Evolutionary conservation across 2,888 invertebrate species (phyloP).

Genomic region (Stegana nigrithorax): DNA sequence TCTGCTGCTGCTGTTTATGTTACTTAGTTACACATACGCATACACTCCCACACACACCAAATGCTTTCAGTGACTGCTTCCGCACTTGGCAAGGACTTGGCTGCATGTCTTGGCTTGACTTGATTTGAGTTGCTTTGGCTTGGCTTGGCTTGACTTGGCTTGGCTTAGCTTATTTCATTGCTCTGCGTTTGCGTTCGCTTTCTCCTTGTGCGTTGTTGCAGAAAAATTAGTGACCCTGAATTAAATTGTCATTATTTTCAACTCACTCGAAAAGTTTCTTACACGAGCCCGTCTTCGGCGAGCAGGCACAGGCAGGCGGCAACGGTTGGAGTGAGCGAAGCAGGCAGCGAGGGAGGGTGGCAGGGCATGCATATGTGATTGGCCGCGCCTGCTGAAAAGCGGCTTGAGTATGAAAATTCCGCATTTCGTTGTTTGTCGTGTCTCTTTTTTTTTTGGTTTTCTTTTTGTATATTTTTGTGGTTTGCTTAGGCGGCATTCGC

Average conservation of each 20-base stretch:
- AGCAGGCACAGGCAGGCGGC: conserved; percentile 12
- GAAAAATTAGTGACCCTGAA: conserved; percentile 65
- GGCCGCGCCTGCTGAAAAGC: conserved; percentile 31
- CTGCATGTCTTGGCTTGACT: too few species aligned
- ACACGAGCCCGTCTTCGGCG: conserved; percentile 31
- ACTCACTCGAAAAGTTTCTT: conserved; percentile 53
- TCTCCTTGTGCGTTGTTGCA: conserved; percentile 51
- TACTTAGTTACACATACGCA: too few species aligned
- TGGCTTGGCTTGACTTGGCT: conserved; percentile 14
- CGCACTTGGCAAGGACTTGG: neutral
- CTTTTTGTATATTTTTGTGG: conserved; percentile 42
- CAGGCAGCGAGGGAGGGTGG: too few species aligned
- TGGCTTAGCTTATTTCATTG: too few species aligned
- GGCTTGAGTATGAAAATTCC: conserved; percentile 63
- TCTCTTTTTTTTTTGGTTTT: too few species aligned
- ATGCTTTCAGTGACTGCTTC: neutral
- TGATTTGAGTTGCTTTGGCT: too few species aligned
- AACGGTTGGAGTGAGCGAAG: too few species aligned
- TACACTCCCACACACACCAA: too few species aligned
- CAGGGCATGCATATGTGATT: neutral
- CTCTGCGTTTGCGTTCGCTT: conserved; percentile 20
- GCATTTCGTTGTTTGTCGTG: conserved; percentile 57
- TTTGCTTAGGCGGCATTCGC: conserved; percentile 26
- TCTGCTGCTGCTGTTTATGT: too few species aligned
- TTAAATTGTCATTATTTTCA: conserved; percentile 62